These are phyloP conservation scores for Eupithecia subfuscata DNA, from an alignment of 2,888 invertebrate genomes.

Conservation along the genomic window DNA sequence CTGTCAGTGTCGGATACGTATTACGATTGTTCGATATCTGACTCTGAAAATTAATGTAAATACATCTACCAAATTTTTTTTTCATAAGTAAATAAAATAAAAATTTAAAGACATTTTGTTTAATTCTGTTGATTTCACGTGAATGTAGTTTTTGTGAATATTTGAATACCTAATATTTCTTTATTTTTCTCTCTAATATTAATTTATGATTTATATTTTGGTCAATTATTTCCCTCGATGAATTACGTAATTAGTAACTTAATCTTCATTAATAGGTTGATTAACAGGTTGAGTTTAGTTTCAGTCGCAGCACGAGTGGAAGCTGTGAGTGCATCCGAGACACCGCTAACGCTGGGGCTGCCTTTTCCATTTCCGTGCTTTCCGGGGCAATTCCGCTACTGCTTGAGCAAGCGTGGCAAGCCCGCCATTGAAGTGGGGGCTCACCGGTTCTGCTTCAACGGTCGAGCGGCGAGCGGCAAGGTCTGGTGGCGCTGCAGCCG, in stretches of 20 bases:
- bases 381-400: slow-evolving; percentile 80
- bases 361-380: slow-evolving; percentile 80
- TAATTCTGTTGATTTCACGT: not conserved
- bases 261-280: slow-evolving; percentile 51
- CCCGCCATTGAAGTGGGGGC: slow-evolving; percentile 80
- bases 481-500: slow-evolving; percentile 82
- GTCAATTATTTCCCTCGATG: not conserved
- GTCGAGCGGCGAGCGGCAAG: slow-evolving; percentile 79
- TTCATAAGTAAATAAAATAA: not conserved
- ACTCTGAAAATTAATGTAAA: not conserved
- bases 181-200: too few species aligned
- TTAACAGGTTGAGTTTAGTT: slow-evolving; percentile 66
- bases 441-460: slow-evolving; percentile 80
- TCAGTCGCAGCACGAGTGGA: slow-evolving; percentile 60
- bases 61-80: not conserved
- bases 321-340: slow-evolving; percentile 46
- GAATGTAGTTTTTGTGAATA: not conserved
- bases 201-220: not conserved
- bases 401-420: slow-evolving; percentile 79
- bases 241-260: not conserved
- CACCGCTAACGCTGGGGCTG: slow-evolving; percentile 73
- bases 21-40: not conserved
- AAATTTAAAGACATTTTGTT: not conserved
- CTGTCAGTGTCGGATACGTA: not conserved
- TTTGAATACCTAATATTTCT: not conserved